phyloP scores from a whole-genome alignment of 2,888 invertebrate species.

The Trissolcus brochymenae region DNA sequence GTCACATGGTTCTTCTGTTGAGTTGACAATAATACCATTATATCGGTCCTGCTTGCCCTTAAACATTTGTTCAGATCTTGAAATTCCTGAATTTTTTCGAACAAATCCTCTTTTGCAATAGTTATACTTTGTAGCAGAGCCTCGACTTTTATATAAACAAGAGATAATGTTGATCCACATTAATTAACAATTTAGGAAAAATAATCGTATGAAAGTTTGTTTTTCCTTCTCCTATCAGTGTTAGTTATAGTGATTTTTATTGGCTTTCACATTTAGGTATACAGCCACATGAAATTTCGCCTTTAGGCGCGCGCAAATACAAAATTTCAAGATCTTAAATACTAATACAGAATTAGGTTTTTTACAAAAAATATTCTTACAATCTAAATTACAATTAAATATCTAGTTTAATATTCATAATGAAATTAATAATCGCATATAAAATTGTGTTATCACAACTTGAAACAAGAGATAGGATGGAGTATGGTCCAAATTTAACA shows the following conservation, averaged over 20 bases:
- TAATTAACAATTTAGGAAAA: constrained; percentile 4
- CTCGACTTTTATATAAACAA: constrained; percentile 3
- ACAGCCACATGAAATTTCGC: constrained; percentile 4
- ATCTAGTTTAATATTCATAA: background rate
- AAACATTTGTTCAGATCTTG: constrained; percentile 71
- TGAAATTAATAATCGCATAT: background rate
- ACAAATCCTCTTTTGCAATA: background rate
- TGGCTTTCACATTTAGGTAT: background rate
- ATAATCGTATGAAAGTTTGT: too few relatives aligned
- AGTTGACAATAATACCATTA: constrained; percentile 85
- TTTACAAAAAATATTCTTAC: constrained; percentile 1
- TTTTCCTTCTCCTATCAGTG: too few relatives aligned
- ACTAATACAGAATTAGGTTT: background rate
- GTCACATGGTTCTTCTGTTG: constrained; percentile 79
- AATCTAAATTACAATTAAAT: background rate
- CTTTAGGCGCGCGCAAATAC: constrained; percentile 6
- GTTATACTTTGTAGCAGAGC: background rate
- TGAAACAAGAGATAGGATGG: background rate
- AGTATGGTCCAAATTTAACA: background rate
- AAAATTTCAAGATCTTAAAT: background rate
- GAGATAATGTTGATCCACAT: constrained; percentile 6
- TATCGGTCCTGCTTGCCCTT: constrained; percentile 81
- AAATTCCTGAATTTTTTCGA: background rate
- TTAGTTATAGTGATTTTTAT: too few relatives aligned
- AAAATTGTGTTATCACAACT: background rate